A percentile compares a stretch with the other conserved stretches of the same genome.
Evolutionary conservation across 1,140 invertebrate species (phyloP).

Genomic region (Argopecten irradians): DNA sequence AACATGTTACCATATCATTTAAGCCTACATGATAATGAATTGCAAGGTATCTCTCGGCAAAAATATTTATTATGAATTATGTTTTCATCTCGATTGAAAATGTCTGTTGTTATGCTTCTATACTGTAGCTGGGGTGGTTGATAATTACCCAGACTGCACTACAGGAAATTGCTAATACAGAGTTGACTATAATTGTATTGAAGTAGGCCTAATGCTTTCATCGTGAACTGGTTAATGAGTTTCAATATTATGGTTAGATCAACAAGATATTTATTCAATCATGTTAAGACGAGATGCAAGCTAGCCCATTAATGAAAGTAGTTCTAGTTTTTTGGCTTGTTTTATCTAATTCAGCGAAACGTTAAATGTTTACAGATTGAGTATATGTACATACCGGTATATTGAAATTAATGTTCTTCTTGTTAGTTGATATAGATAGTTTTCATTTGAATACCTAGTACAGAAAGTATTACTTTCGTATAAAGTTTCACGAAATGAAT

Average conservation of each 20-base stretch:
- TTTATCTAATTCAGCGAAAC: not conserved
- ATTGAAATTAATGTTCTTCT: too few species aligned
- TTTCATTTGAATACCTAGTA: too few species aligned
- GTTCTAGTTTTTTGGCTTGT: not conserved
- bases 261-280: constrained; percentile 23
- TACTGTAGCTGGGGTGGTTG: not conserved
- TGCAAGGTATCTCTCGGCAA: not conserved
- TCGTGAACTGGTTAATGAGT: constrained; percentile 21
- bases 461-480: too few species aligned
- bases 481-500: too few species aligned
- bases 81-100: not conserved
- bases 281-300: not conserved
- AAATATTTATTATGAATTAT: constrained; percentile 13
- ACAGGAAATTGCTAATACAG: constrained; percentile 17
- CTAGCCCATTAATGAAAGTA: constrained; percentile 15
- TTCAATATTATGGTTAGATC: constrained; percentile 23
- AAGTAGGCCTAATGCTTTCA: constrained; percentile 8
- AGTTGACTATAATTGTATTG: constrained; percentile 23
- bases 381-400: not conserved
- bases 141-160: not conserved
- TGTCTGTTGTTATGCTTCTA: not conserved
- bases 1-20: not conserved
- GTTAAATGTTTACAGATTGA: not conserved
- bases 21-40: not conserved
- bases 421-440: too few species aligned